phyloP scores from a whole-genome alignment of 2,888 invertebrate genomes.

The Biston betularia region DNA sequence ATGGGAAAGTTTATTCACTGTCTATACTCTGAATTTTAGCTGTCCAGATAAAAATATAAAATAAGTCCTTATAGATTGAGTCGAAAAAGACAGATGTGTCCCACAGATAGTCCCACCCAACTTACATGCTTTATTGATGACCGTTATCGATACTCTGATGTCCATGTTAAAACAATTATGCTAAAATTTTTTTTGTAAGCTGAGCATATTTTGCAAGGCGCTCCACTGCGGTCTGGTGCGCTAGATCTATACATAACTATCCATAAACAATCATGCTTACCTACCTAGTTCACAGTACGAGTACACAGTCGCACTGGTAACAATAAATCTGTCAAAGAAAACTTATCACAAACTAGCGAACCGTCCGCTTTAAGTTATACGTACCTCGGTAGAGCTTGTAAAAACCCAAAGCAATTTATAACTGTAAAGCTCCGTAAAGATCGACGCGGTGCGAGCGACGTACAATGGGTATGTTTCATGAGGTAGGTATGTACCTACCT shows the following conservation, averaged over 20 bases:
- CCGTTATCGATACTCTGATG: no score
- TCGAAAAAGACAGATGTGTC: no score
- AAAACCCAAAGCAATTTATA: constrained; percentile 43
- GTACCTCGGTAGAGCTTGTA: constrained; percentile 32
- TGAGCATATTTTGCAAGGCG: not conserved
- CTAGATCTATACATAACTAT: no score
- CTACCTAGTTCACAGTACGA: not conserved
- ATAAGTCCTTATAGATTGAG: no score
- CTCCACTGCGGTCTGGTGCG: not conserved
- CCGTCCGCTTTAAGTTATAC: constrained; percentile 14
- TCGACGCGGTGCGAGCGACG: constrained; percentile 20
- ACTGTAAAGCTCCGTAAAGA: constrained; percentile 34
- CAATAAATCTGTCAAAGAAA: constrained; percentile 17
- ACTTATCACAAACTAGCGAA: constrained; percentile 17
- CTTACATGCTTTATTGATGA: no score
- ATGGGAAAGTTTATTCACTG: no score
- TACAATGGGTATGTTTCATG: constrained; percentile 27
- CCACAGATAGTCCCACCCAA: no score
- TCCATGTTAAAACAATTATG: no score
- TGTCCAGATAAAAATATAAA: no score
- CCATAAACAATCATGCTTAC: not conserved
- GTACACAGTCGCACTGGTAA: not conserved
- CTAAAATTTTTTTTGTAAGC: no score
- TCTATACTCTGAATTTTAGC: no score
- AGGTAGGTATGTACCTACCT: constrained; percentile 17